A percentile compares a stretch with the other conserved stretches of the same genome.
Conservation (phyloP, 2,888 invertebrate genomes). For the Adelphocoris suturalis region DNA sequence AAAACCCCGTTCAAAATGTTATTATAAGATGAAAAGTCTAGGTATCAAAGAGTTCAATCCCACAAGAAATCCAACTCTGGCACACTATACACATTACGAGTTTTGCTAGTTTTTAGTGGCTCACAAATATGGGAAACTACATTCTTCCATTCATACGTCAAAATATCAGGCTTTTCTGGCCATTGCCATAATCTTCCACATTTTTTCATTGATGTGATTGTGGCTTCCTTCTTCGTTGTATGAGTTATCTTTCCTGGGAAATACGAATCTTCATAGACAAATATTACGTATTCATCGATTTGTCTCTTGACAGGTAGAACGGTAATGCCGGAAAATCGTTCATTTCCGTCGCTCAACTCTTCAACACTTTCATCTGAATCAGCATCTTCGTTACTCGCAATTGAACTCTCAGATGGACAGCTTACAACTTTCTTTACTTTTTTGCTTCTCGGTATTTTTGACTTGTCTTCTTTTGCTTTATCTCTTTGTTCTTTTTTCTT, state of each 20-base stretch:
- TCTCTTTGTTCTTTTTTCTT: no score
- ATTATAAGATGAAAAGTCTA: slow-evolving; percentile 37
- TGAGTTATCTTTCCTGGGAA: slow-evolving; percentile 54
- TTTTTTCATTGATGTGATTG: slow-evolving; percentile 45
- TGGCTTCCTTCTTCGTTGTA: slow-evolving; percentile 46
- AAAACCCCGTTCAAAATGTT: slow-evolving; percentile 37
- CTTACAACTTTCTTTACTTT: no score
- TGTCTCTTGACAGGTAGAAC: not conserved
- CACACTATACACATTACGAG: slow-evolving; percentile 57
- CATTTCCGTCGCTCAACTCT: no score
- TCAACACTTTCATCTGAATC: no score
- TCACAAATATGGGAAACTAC: slow-evolving; percentile 61
- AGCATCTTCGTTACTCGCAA: no score
- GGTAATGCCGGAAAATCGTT: no score
- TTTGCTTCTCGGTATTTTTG: no score
- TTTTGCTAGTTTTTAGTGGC: slow-evolving; percentile 54
- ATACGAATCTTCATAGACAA: no score
- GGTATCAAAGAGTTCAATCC: slow-evolving; percentile 29
- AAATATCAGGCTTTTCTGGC: slow-evolving; percentile 59
- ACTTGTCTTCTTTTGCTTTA: no score
- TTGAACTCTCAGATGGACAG: no score
- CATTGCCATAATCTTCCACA: slow-evolving; percentile 46
- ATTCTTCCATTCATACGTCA: slow-evolving; percentile 47
- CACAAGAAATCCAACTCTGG: slow-evolving; percentile 45
- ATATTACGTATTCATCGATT: slow-evolving; percentile 30